Evolutionary conservation across 2,888 invertebrate species (phyloP).

Genomic region (Steinernema hermaphroditum): DNA sequence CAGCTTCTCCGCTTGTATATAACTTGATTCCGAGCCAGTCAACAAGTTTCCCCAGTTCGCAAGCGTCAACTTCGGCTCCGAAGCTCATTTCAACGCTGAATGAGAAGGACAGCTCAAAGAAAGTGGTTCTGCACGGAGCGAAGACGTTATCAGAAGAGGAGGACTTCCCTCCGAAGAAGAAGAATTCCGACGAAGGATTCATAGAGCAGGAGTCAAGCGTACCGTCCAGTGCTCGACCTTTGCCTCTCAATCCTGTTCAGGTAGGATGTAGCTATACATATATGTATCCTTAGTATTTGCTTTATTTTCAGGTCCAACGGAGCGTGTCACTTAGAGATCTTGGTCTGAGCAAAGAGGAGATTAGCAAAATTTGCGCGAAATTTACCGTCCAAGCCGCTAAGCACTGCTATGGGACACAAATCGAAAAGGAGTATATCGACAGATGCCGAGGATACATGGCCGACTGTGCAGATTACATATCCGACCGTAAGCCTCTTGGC

Average conservation of each 20-base stretch:
- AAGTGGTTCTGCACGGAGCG: constrained; percentile 1
- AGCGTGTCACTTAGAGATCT: constrained; percentile 3
- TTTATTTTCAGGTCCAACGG: not conserved
- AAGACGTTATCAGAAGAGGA: constrained; percentile 1
- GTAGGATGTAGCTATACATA: not conserved
- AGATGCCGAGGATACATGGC: constrained; percentile 52
- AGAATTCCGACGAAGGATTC: constrained; percentile 30
- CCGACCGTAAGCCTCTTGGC: constrained; percentile 46
- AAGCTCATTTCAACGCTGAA: not conserved
- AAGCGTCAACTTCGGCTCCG: not conserved
- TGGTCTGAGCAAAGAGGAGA: constrained; percentile 34
- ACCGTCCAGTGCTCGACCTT: not conserved
- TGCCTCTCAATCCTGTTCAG: constrained; percentile 20
- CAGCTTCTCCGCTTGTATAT: not conserved
- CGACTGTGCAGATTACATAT: constrained; percentile 50
- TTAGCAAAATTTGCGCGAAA: constrained; percentile 30
- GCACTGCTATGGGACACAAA: constrained; percentile 53
- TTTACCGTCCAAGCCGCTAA: constrained; percentile 36
- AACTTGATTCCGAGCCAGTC: not conserved
- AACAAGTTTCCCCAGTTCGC: too few species aligned
- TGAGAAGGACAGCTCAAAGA: not conserved
- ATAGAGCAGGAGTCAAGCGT: constrained; percentile 29
- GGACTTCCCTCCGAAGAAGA: constrained; percentile 1
- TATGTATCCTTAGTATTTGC: not conserved
- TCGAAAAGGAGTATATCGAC: constrained; percentile 50